Conservation (phyloP, 2,888 invertebrate species). For the Ecdyonurus torrentis region DNA sequence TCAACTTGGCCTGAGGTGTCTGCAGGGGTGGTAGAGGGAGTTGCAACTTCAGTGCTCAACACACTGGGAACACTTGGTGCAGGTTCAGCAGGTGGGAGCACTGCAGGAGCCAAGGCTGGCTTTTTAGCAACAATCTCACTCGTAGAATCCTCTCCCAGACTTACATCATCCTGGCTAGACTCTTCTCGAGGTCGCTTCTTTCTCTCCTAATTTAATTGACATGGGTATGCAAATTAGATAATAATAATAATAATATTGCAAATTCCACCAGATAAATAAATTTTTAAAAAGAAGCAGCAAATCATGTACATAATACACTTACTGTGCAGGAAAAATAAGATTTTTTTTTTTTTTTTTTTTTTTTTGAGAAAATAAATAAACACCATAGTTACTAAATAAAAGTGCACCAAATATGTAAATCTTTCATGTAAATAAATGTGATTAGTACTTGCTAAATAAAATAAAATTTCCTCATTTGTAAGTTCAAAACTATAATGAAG, state of each 20-base stretch:
- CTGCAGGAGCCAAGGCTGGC: not conserved
- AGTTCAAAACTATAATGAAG: too few relatives aligned
- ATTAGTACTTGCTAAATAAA: too few relatives aligned
- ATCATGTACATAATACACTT: not conserved
- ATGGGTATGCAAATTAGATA: too few relatives aligned
- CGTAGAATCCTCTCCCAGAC: constrained; percentile 10
- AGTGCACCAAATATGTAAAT: too few relatives aligned
- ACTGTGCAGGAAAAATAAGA: not conserved
- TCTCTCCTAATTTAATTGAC: constrained; percentile 29
- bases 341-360: too few relatives aligned
- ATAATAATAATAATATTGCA: too few relatives aligned
- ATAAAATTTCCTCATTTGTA: too few relatives aligned
- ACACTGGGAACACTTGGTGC: not conserved
- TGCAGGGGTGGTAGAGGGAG: not conserved
- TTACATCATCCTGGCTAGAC: constrained; percentile 37
- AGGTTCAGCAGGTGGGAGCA: not conserved
- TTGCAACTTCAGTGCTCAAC: not conserved
- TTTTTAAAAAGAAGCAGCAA: not conserved
- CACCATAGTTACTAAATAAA: too few relatives aligned
- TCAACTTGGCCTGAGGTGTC: not conserved
- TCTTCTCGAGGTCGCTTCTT: constrained; percentile 45
- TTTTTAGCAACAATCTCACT: constrained; percentile 5
- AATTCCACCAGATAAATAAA: too few relatives aligned
- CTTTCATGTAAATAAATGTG: too few relatives aligned
- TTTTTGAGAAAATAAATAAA: too few relatives aligned